Evolutionary conservation across 2,113 vertebrate genomes (phyloP), one percentile per base, ranked within the genome.

Genomic region (Triplophysa tibetana): DNA sequence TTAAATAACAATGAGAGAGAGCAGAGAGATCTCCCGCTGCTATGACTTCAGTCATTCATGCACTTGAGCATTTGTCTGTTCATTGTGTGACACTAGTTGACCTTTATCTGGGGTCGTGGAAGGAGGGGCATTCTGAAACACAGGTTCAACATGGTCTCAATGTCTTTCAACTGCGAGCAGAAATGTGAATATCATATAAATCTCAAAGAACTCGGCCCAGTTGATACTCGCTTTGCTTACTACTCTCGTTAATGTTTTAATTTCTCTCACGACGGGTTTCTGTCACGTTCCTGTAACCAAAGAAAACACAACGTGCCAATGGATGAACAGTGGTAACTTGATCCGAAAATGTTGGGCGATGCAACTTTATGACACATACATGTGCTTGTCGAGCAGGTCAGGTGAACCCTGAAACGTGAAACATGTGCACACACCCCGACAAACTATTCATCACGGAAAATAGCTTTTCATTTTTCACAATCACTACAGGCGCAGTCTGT

Each of bases 81-180:
- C 70, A 65, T 21, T 43, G 74, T 17, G 52, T 24, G 75, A 78
- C 66, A 74, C 72, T 69, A 63, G n/a, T 70, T 79, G 76, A 81
- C 83, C 83, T 83, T 81, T 65, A 61, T 48, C 68, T 68, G 78
- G 65, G 70, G 68, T n/a, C 19, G 10, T 68, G 63, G 50, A 41
- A 50, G 70, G 70, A 43, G 78, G 29, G 48, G 43, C 66, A 54
- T 21, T 61, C 56, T 66, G 66, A 82, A 81, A 77, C 77, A 80
- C 38, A 6, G 70, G 75, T 82, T 87, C 64, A 63, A 62, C 48
- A 70, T 29, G 50, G 78, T 66, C 63, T 84, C 86, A 85, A 85
- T 83, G 85, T 83, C 77, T 86, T 85, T 83, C 85, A 84, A 83
- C 82, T 87, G 85, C 74, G 81, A 19, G 33, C 58, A 70, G 74